Base-by-base conservation (phyloP, 2,888 invertebrate genomes). In the Dryomyza anilis region DNA sequence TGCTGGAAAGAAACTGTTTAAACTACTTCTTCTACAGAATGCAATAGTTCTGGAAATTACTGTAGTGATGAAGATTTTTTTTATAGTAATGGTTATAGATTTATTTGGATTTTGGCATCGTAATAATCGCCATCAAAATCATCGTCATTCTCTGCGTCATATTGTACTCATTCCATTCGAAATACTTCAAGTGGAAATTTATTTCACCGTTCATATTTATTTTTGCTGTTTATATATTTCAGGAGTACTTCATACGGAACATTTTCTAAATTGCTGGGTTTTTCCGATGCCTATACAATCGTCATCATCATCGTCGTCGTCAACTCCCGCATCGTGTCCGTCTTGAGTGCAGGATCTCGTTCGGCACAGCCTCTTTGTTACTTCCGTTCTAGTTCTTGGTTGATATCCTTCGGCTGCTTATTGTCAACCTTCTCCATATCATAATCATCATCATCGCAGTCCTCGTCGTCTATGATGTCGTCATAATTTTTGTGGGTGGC, bases 251-350 rank as follows among this genome's bases (percentile, higher is more conserved):
- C n/a, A n/a, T n/a, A n/a, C n/a, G n/a, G n/a, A n/a, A 23, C 48
- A 50, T 50, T 50, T 50, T 25, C 48, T 23, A 50, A 50, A 50
- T 50, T 50, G 48, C 21, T 50, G 10, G 48, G 48, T 50, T 50
- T 50, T 50, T 25, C 48, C 48, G 23, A n/a, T n/a, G n/a, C 39
- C n/a, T 39, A 39, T 39, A n/a, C n/a, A 39, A 39, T 39, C 39
- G 39, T 39, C 39, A 3, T 39, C 39, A 3, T 6, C 39, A 3
- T 39, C 39, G n/a, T n/a, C 7, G 39, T 39, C 39, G 3, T 39
- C 39, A 33, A n/a, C n/a, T n/a, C 33, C 12, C 33, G 33, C 33
- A 39, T 39, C 3, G 14, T 39, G 39, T 39, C 7, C 39, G 39
- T 39, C 39, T 39, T 39, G 39, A 39, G 39, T 39, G 12, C n/a